Evolutionary conservation across 2,113 vertebrate species (phyloP).

Genomic region (Boulengeromyrus knoepffleri): DNA sequence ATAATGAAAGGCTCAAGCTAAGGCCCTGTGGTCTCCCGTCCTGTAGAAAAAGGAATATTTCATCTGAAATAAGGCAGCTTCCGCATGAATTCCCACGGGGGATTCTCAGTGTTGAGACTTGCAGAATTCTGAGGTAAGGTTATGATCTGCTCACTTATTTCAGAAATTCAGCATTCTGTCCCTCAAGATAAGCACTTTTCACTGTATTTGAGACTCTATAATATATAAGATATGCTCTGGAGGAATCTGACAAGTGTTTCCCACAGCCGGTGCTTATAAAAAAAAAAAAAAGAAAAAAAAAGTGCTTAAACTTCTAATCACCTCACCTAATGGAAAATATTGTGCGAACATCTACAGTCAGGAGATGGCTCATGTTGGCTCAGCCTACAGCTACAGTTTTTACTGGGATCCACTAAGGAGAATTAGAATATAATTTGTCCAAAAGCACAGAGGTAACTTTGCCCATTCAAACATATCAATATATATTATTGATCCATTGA

Average conservation of each 20-base stretch:
- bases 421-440: neutral
- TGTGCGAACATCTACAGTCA: neutral
- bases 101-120: too few relatives aligned
- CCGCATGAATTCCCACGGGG: neutral
- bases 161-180: conserved; percentile 8
- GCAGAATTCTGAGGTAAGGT: neutral
- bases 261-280: neutral
- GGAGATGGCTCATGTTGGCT: neutral
- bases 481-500: neutral
- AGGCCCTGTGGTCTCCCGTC: neutral
- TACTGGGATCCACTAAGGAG: neutral
- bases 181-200: neutral
- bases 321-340: neutral
- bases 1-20: neutral
- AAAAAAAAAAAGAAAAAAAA: neutral
- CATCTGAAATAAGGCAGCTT: neutral
- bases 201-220: neutral
- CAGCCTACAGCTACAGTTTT: neutral
- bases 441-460: neutral
- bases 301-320: neutral
- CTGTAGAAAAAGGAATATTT: neutral
- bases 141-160: neutral
- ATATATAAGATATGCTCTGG: neutral
- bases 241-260: neutral
- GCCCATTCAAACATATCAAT: neutral